These are phyloP conservation scores for Dicerorhinus sumatrensis DNA, from an alignment of 2,113 vertebrate species.

Conservation along the genomic window DNA sequence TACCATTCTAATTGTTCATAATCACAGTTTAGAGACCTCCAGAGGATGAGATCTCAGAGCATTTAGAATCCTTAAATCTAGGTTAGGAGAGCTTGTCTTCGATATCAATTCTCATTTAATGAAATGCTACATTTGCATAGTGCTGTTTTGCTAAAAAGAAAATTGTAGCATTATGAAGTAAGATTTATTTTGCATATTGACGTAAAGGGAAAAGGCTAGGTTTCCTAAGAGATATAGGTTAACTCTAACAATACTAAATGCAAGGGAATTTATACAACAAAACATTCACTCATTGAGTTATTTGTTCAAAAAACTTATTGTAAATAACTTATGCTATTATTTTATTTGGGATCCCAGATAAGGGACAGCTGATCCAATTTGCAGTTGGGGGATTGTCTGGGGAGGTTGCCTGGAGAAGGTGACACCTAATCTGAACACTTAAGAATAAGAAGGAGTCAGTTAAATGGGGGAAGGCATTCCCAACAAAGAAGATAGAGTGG, in stretches of 20 bases:
- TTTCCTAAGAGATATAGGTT: neutral
- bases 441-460: neutral
- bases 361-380: neutral
- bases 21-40: constrained; percentile 53
- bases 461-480: neutral
- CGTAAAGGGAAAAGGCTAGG: neutral
- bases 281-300: neutral
- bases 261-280: neutral
- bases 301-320: neutral
- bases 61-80: constrained; percentile 41
- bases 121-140: constrained; percentile 23
- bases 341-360: neutral
- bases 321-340: neutral
- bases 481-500: neutral
- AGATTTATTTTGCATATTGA: constrained; percentile 35
- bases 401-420: neutral
- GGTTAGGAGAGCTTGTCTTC: neutral
- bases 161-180: neutral
- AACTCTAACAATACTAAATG: neutral
- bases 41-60: neutral
- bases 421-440: neutral
- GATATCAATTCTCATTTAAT: constrained; percentile 54
- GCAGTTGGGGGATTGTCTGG: neutral
- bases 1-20: constrained; percentile 64
- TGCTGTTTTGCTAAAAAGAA: constrained; percentile 32